These are phyloP conservation scores for Spodoptera frugiperda DNA, from an alignment of 1,140 invertebrate genomes.

Conservation along the genomic window DNA sequence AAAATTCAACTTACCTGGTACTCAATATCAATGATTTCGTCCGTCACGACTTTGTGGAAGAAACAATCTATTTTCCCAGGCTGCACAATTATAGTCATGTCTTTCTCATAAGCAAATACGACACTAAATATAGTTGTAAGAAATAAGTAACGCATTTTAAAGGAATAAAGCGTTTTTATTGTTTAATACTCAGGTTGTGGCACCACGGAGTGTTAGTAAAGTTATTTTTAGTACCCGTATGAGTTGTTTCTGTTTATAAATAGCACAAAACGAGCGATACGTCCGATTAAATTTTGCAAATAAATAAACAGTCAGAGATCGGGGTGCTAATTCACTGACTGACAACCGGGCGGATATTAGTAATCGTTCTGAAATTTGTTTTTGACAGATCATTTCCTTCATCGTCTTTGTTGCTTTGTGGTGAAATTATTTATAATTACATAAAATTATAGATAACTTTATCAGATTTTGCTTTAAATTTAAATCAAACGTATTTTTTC, in stretches of 20 bases:
- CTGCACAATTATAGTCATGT: constrained; percentile 90
- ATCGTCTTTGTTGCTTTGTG: too few species aligned
- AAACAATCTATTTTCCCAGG: constrained; percentile 90
- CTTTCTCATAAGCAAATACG: constrained; percentile 86
- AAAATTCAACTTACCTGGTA: constrained; percentile 88
- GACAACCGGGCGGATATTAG: constrained; percentile 22
- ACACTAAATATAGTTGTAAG: constrained; percentile 69
- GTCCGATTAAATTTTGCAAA: constrained; percentile 27
- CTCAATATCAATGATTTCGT: constrained; percentile 90
- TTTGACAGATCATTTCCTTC: too few species aligned
- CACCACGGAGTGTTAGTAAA: background rate
- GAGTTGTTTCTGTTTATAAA: constrained; percentile 54
- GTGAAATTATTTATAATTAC: too few species aligned
- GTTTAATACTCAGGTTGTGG: background rate
- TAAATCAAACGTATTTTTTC: too few species aligned
- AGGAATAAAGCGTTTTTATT: constrained; percentile 23
- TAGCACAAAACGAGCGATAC: constrained; percentile 48
- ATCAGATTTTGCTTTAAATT: too few species aligned
- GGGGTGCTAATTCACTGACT: too few species aligned
- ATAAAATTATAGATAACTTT: too few species aligned
- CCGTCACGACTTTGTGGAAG: constrained; percentile 87
- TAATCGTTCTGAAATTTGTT: constrained; percentile 37
- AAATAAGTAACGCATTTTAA: constrained; percentile 75
- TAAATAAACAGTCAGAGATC: constrained; percentile 41
- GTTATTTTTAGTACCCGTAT: constrained; percentile 51